A percentile compares a stretch with the other conserved stretches of the same genome.
Evolutionary conservation across 2,113 vertebrate species (phyloP).

Genomic region (Andinoacara biseriatus): DNA sequence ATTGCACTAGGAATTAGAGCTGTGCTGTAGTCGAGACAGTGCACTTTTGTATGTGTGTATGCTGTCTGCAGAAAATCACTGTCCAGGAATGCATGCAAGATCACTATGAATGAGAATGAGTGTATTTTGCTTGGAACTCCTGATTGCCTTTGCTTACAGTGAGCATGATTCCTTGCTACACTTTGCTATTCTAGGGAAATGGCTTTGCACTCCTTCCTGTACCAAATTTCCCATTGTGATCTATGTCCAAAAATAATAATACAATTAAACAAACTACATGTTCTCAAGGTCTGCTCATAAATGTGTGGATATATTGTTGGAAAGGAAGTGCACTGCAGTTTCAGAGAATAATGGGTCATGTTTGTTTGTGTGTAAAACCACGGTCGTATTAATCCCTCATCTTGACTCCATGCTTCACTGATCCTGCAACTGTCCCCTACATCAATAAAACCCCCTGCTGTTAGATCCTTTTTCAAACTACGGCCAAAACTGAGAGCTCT

Average conservation of each 20-base stretch:
- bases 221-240: neutral
- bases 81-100: conserved; percentile 19
- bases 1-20: conserved; percentile 20
- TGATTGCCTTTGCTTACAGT: conserved; percentile 23
- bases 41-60: neutral
- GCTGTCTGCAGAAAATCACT: conserved; percentile 35
- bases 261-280: conserved; percentile 23
- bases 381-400: conserved; percentile 47
- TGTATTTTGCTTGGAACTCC: conserved; percentile 60
- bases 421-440: conserved; percentile 23
- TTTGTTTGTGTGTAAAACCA: conserved; percentile 40
- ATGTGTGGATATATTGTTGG: neutral
- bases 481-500: neutral
- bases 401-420: conserved; percentile 33
- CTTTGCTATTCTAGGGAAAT: conserved; percentile 50
- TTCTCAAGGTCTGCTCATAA: conserved; percentile 34
- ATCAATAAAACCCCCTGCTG: neutral
- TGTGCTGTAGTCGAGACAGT: neutral
- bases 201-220: conserved; percentile 9
- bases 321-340: conserved; percentile 13
- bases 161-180: conserved; percentile 12
- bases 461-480: neutral
- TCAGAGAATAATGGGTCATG: conserved; percentile 21
- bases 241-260: conserved; percentile 26
- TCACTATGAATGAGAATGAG: conserved; percentile 3